Percentiles rank a stretch among this genome's conserved stretches.
Conservation (phyloP, 2,113 vertebrate species). For the Carassius carassius region DNA sequence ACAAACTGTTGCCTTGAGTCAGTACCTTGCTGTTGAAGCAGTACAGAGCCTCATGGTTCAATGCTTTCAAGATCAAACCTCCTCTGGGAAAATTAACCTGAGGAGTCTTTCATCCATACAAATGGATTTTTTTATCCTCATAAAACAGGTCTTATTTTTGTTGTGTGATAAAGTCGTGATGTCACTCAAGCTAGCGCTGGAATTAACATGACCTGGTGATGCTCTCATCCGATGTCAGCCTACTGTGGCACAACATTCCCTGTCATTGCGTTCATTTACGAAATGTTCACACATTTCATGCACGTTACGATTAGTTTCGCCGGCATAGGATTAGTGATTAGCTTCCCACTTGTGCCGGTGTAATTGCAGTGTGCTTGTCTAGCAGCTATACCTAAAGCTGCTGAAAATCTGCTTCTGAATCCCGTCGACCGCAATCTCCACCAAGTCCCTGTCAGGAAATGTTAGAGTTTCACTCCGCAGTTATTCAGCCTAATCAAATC, state of each 20-base stretch:
- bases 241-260: neutral
- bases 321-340: constrained; percentile 33
- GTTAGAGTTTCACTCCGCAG: neutral
- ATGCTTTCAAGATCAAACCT: neutral
- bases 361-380: constrained; percentile 39
- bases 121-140: neutral
- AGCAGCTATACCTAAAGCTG: constrained; percentile 28
- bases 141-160: neutral
- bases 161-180: neutral
- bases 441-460: constrained; percentile 3
- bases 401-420: neutral
- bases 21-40: neutral
- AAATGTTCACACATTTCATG: constrained; percentile 18
- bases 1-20: constrained; percentile 24
- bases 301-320: neutral
- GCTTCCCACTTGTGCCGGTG: constrained; percentile 2
- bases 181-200: neutral
- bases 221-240: constrained; percentile 1
- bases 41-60: neutral
- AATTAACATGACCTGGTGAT: neutral
- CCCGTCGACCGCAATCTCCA: neutral
- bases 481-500: neutral
- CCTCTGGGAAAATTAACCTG: constrained; percentile 31
- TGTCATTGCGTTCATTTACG: neutral
- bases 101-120: constrained; percentile 5